Evolutionary conservation across 2,113 vertebrate genomes (phyloP), one percentile per base, ranked within the genome.

Genomic region (Etheostoma spectabile): DNA sequence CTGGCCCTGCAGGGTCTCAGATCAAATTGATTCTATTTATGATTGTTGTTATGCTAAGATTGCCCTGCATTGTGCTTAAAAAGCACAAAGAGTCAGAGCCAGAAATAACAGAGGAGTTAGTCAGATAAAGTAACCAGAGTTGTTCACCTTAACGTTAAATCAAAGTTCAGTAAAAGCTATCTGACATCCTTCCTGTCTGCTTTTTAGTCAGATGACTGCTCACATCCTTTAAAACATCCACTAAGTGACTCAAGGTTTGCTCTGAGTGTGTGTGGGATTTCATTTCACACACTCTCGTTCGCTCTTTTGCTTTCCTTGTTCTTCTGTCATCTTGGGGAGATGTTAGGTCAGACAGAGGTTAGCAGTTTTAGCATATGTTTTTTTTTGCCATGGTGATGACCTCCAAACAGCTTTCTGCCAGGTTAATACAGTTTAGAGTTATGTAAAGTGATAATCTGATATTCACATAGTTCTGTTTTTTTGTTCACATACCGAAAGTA

Each of bases 121-220:
- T 57, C 35, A 45, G 15, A 59, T 48, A 8, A 64, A 60, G 24
- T 21, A 0, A 55, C 82, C 82, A 80, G 86, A 90, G 88, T 88
- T 90, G 87, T 88, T 27, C 83, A 76, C 13, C 90, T 86, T 80
- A 75, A 69, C 72, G 35, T 49, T 3, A 79, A 76, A 15, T 38
- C 62, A 67, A 69, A 38, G 38, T 78, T 76, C 59, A 68, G 33
- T 64, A 49, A 74, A 82, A 79, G 55, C 52, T 38, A 35, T 48
- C 49, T 45, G 46, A 57, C 79, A 77, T 82, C 33, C 56, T 66
- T 55, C 61, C 49, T 52, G 69, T 86, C 79, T 80, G 79, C 86
- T 90, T 84, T 66, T 60, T 67, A 86, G 89, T 79, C 85, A 85
- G 63, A 79, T 66, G 75, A 83, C 80, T 55, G 69, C 73, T 85